Evolutionary conservation across 2,888 invertebrate genomes (phyloP).

Genomic region (Octodonta nipae): DNA sequence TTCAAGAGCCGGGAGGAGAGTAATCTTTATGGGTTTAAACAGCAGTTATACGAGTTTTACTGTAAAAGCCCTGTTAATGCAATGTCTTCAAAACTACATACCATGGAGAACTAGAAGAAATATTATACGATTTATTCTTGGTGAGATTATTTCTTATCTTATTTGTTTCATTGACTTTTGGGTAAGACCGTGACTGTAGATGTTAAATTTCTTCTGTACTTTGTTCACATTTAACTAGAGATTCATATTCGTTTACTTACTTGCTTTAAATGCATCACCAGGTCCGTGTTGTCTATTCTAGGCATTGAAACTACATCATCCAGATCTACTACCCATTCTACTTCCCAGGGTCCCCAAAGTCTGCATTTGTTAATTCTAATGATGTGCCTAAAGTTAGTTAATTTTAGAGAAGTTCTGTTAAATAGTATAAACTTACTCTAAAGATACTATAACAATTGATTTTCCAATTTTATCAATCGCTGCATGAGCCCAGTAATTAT

Average conservation of each 20-base stretch:
- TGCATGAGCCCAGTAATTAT: slow-evolving; percentile 60
- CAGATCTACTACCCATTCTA: slow-evolving; percentile 61
- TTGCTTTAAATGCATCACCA: slow-evolving; percentile 61
- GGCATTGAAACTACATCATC: slow-evolving; percentile 55
- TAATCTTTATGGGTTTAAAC: too few relatives aligned
- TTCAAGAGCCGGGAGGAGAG: too few relatives aligned
- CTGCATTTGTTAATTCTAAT: slow-evolving; percentile 57
- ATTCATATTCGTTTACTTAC: slow-evolving; percentile 40
- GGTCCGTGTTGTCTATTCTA: slow-evolving; percentile 42
- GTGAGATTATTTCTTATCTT: too few relatives aligned
- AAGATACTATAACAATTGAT: slow-evolving; percentile 53
- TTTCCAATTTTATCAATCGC: slow-evolving; percentile 47
- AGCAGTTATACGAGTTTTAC: too few relatives aligned
- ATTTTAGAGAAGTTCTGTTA: background rate
- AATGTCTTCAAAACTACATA: too few relatives aligned
- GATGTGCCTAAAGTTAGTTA: slow-evolving; percentile 46
- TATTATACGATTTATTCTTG: too few relatives aligned
- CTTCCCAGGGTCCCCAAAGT: slow-evolving; percentile 59
- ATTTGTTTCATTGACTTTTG: too few relatives aligned
- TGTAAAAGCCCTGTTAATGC: too few relatives aligned
- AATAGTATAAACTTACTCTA: slow-evolving; percentile 41
- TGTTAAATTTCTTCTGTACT: too few relatives aligned
- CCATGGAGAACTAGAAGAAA: too few relatives aligned
- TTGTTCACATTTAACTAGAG: slow-evolving; percentile 16
- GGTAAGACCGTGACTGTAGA: too few relatives aligned